Conservation (phyloP, 1,140 invertebrate genomes). For the Caerostris darwini region DNA sequence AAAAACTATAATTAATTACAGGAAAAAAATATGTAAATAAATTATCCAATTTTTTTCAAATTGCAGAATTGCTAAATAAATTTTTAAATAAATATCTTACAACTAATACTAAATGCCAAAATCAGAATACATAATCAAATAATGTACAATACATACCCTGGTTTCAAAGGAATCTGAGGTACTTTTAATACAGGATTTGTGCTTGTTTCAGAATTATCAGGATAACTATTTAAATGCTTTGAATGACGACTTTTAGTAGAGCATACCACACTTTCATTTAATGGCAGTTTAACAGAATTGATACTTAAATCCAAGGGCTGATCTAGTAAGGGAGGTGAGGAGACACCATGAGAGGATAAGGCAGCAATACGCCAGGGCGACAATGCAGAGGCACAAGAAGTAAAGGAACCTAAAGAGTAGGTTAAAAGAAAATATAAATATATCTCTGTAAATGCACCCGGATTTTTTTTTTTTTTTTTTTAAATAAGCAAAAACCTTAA, state of each 20-base stretch:
- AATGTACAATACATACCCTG: conserved; percentile 79
- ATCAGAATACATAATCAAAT: too few species aligned
- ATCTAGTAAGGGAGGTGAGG: conserved; percentile 77
- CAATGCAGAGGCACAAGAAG: conserved; percentile 63
- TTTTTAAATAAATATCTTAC: too few species aligned
- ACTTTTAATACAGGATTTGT: conserved; percentile 81
- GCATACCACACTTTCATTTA: conserved; percentile 84
- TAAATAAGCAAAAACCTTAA: too few species aligned
- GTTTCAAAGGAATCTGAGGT: conserved; percentile 80
- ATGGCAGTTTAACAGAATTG: conserved; percentile 82
- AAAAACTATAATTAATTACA: too few species aligned
- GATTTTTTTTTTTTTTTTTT: too few species aligned
- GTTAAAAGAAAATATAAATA: conserved; percentile 84
- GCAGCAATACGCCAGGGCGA: conserved; percentile 70
- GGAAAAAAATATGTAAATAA: too few species aligned
- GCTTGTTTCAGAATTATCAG: conserved; percentile 73
- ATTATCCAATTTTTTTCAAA: too few species aligned
- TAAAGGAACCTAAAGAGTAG: conserved; percentile 79
- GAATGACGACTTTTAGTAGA: conserved; percentile 83
- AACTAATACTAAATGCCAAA: too few species aligned
- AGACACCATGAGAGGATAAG: conserved; percentile 59
- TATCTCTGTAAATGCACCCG: not conserved
- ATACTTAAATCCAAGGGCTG: conserved; percentile 81
- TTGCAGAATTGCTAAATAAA: too few species aligned
- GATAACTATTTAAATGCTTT: conserved; percentile 43